Evolutionary conservation across 2,113 vertebrate genomes (phyloP), one percentile per base, ranked within the genome.

Genomic region (Pelmatolapia mariae): DNA sequence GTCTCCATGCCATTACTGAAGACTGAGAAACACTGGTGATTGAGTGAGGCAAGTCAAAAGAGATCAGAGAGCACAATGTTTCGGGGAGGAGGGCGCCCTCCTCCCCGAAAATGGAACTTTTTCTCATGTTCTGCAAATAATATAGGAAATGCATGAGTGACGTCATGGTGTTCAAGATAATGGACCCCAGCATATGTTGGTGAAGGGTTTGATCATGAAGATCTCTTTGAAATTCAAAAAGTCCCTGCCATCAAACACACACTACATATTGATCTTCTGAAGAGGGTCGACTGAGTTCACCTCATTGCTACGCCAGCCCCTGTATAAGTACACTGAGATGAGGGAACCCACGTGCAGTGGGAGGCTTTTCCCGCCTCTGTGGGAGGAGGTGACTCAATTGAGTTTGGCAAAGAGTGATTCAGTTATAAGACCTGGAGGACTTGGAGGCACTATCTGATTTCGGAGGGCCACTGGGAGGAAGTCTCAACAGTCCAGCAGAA

Each of bases 381-480:
- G 59, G 87, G 80, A 88, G 87, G 50, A 79, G 89, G 73, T 31
- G 85, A 81, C 87, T 88, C 54, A 10, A 91, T 89, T 83, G 87
- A 82, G 83, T 81, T 84, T 29, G 33, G 54, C 4, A 8, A 90
- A 87, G 91, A 94, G 47, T 81, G 89, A 94, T 91, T 92, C 82
- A 91, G 87, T 89, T 84, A 92, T 94, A 94, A 95, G 92, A 89
- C 13, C 90, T 12, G 24, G 59, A 86, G 78, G 92, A 87, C 90
- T 94, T 24, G 22, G 83, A 94, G 93, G 90, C 88, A 85, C 57
- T 56, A 40, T 89, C 33, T 87, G 92, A 90, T 92, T 94, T 89
- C 68, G 1, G 10, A 52, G 18, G 18, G 10, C 59, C 16, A 85
- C 82, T 11, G 43, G 80, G 87, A 59, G 71, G 45, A 84, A 79